These are phyloP conservation scores for Zalophus californianus DNA, from an alignment of 2,797 vertebrate genomes.

Conservation along the genomic window DNA sequence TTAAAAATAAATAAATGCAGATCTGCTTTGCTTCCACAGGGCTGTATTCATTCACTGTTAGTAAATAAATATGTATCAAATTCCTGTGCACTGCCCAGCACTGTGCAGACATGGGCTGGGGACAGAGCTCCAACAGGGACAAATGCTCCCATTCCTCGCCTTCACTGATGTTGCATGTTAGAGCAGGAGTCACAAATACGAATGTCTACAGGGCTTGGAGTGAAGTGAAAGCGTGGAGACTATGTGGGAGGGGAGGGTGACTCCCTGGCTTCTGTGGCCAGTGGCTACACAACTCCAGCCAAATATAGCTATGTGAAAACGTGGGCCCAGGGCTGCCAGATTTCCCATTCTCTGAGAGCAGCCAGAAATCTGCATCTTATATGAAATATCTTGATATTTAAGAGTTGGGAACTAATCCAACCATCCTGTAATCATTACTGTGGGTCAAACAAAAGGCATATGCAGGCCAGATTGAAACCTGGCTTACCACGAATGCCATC, in stretches of 20 bases:
- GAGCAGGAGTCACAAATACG: not conserved
- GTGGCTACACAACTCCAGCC: not conserved
- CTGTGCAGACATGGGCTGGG: not conserved
- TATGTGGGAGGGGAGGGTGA: not conserved
- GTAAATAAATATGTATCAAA: conserved; percentile 54
- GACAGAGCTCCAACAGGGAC: not conserved
- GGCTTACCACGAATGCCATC: not conserved
- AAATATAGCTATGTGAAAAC: not conserved
- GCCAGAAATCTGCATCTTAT: not conserved
- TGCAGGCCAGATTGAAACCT: not conserved
- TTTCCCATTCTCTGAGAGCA: not conserved
- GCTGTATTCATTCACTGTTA: conserved; percentile 33
- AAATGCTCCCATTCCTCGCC: not conserved
- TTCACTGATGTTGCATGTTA: not conserved
- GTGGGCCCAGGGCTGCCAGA: not conserved
- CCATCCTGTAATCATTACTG: not conserved
- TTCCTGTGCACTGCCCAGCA: not conserved
- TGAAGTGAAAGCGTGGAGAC: not conserved
- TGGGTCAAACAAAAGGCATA: not conserved
- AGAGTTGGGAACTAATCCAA: not conserved
- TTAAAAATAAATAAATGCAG: not conserved
- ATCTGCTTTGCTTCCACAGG: conserved; percentile 11
- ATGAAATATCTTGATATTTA: not conserved
- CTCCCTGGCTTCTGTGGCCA: not conserved
- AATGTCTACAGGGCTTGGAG: not conserved